phyloP scores from a whole-genome alignment of 23 tunicate genomes.

The Diplosoma virens region DNA sequence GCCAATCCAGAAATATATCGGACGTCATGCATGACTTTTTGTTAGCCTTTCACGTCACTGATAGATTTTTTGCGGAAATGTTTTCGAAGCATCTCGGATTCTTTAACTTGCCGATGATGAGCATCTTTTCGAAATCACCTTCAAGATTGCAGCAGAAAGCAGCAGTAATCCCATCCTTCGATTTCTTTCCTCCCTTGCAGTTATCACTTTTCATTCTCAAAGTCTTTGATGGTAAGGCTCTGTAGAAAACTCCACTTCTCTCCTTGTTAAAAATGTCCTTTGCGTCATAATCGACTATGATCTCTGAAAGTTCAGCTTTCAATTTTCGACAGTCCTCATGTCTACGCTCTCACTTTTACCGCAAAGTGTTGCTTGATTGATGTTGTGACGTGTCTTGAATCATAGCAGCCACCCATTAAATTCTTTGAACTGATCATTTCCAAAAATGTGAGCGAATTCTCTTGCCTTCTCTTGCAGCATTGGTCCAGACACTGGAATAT shows the following conservation, averaged over 20 bases:
- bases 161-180: constrained; percentile 10
- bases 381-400: constrained; percentile 5
- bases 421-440: constrained; percentile 12
- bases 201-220: not conserved
- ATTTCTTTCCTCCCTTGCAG: constrained; percentile 1
- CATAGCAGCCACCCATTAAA: constrained; percentile 7
- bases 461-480: constrained; percentile 17
- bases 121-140: constrained; percentile 3
- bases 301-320: not conserved
- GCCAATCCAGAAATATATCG: not conserved
- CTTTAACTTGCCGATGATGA: constrained; percentile 6
- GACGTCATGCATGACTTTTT: constrained; percentile 3
- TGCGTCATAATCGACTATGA: not conserved
- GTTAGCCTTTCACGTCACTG: constrained; percentile 1
- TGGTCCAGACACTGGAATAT: constrained; percentile 15
- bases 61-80: constrained; percentile 7
- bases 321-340: not conserved
- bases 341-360: constrained; percentile 7
- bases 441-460: not conserved
- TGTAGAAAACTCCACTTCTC: not conserved
- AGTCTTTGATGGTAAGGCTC: constrained; percentile 22
- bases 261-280: constrained; percentile 8
- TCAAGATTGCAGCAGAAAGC: constrained; percentile 9
- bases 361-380: not conserved
- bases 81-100: constrained; percentile 9